Evolutionary conservation across 2,888 invertebrate species (phyloP).

Genomic region (Iphiclides podalirius): DNA sequence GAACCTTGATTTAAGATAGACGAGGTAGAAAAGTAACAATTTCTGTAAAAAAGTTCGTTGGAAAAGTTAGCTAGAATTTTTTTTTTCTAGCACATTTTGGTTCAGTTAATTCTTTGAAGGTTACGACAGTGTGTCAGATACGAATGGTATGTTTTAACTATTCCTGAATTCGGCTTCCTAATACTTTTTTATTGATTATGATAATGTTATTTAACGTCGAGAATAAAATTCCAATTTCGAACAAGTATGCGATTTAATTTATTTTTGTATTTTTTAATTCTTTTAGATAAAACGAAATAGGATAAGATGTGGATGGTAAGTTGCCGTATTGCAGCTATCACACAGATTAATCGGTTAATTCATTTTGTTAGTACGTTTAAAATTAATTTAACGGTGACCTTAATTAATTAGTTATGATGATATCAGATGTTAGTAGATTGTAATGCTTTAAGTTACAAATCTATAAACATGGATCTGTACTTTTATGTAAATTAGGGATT

Average conservation of each 20-base stretch:
- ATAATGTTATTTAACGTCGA: constrained; percentile 18
- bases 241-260: constrained; percentile 17
- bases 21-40: too few relatives aligned
- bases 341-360: constrained; percentile 2
- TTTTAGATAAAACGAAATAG: constrained; percentile 9
- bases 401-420: neutral
- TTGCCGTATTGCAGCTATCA: constrained; percentile 2
- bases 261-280: constrained; percentile 10
- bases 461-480: too few relatives aligned
- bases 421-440: neutral
- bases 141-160: constrained; percentile 1
- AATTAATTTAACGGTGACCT: neutral
- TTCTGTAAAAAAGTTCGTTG: too few relatives aligned
- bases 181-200: constrained; percentile 15
- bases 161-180: constrained; percentile 15
- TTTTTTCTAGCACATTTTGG: too few relatives aligned
- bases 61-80: too few relatives aligned
- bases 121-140: constrained; percentile 14
- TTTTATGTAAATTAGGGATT: too few relatives aligned
- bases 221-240: constrained; percentile 19
- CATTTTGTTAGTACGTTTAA: neutral
- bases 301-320: constrained; percentile 2
- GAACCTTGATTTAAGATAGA: too few relatives aligned
- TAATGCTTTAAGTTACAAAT: too few relatives aligned
- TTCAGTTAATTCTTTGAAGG: too few relatives aligned